These are phyloP conservation scores for Sceloporus undulatus DNA, from an alignment of 2,113 vertebrate species.

Conservation along the genomic window DNA sequence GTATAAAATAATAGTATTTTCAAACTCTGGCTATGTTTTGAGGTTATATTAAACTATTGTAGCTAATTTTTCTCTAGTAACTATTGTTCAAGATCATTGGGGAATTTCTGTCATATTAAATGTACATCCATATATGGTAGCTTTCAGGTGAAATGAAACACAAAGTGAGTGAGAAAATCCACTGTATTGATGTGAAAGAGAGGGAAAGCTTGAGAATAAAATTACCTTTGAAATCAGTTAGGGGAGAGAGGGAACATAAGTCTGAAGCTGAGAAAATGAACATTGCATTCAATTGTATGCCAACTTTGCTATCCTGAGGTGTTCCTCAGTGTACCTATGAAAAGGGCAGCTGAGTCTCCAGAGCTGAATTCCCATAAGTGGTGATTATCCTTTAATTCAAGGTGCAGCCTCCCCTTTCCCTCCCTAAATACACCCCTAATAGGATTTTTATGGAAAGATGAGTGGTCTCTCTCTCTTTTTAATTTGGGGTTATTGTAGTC, in stretches of 20 bases:
- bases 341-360: too few relatives aligned
- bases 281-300: not conserved
- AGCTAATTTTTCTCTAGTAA: not conserved
- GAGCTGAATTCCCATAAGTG: too few relatives aligned
- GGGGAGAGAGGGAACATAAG: not conserved
- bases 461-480: too few relatives aligned
- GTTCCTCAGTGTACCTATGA: not conserved
- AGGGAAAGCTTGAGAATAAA: not conserved
- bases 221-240: not conserved
- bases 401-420: too few relatives aligned
- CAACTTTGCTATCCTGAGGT: not conserved
- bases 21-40: not conserved
- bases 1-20: not conserved
- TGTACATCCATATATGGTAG: not conserved
- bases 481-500: too few relatives aligned
- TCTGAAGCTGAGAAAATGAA: not conserved
- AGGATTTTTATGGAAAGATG: too few relatives aligned
- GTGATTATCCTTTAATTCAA: too few relatives aligned
- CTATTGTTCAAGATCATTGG: not conserved
- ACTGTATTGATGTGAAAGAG: not conserved
- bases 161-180: not conserved
- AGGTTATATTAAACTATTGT: not conserved
- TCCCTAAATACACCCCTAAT: too few relatives aligned
- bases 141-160: not conserved
- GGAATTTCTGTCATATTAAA: not conserved